These are phyloP conservation scores for Anoplopoma fimbria DNA, from an alignment of 2,113 vertebrate genomes.

Conservation along the genomic window DNA sequence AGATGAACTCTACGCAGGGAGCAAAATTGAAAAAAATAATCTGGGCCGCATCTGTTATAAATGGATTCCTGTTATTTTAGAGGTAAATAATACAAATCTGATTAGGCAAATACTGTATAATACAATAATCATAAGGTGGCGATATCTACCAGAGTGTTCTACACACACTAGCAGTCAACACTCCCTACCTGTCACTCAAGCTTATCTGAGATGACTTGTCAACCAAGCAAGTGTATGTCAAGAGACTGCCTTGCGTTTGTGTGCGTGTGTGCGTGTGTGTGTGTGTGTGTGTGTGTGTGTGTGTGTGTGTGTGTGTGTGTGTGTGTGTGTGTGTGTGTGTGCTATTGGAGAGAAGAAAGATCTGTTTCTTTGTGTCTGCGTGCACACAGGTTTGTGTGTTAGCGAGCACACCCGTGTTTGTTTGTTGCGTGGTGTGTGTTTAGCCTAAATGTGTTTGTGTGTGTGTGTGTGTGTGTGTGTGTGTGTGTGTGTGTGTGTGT, in stretches of 20 bases:
- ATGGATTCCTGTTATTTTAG: conserved; percentile 48
- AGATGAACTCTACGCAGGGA: conserved; percentile 36
- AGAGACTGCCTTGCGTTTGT: conserved; percentile 52
- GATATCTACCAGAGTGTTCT: conserved; percentile 62
- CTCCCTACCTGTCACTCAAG: conserved; percentile 78
- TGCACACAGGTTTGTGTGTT: conserved; percentile 42
- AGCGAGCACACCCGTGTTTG: conserved; percentile 29
- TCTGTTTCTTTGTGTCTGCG: conserved; percentile 48
- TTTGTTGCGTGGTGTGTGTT: conserved; percentile 55
- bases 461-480: conserved; percentile 13
- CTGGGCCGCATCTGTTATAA: conserved; percentile 22
- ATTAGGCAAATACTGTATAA: conserved; percentile 58
- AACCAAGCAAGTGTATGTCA: conserved; percentile 77
- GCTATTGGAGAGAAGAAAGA: no score
- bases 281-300: conserved; percentile 11
- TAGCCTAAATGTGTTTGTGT: conserved; percentile 22
- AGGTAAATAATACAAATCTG: conserved; percentile 64
- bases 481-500: conserved; percentile 25
- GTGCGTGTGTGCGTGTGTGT: conserved; percentile 41
- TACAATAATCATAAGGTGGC: conserved; percentile 65
- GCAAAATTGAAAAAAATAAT: neutral
- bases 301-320: conserved; percentile 40
- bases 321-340: conserved; percentile 6
- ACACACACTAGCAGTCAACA: conserved; percentile 71
- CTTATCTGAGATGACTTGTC: conserved; percentile 83